phyloP scores from a whole-genome alignment of 2,888 invertebrate genomes.

The Helicoverpa assulta region DNA sequence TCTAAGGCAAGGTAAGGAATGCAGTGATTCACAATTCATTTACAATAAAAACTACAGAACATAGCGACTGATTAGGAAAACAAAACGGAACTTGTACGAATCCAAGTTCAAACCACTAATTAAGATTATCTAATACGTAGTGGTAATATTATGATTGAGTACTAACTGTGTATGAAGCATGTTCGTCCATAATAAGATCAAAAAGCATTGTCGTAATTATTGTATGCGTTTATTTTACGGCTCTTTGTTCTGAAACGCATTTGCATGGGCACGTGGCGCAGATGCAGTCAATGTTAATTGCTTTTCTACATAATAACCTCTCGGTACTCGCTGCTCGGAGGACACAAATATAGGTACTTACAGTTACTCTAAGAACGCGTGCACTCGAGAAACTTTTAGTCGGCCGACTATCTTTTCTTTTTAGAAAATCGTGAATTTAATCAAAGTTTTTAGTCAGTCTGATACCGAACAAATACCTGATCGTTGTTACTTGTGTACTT shows the following conservation, averaged over 20 bases:
- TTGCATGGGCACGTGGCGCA: conserved; percentile 73
- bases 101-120: conserved; percentile 47
- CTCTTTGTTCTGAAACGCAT: conserved; percentile 75
- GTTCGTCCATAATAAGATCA: conserved; percentile 73
- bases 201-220: conserved; percentile 70
- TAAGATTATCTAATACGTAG: conserved; percentile 56
- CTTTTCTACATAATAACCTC: conserved; percentile 67
- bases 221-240: conserved; percentile 73
- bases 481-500: too few relatives aligned
- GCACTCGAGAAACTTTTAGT: too few relatives aligned
- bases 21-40: conserved; percentile 61
- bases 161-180: conserved; percentile 65
- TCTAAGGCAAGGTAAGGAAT: conserved; percentile 52
- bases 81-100: conserved; percentile 49
- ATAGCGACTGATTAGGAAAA: conserved; percentile 46
- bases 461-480: too few relatives aligned
- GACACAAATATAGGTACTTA: not conserved
- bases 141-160: conserved; percentile 46
- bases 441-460: too few relatives aligned
- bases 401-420: too few relatives aligned
- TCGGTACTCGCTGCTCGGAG: conserved; percentile 32
- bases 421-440: too few relatives aligned
- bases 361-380: too few relatives aligned
- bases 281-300: conserved; percentile 68
- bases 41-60: conserved; percentile 39